A percentile compares a stretch with the other conserved stretches of the same genome.
These are phyloP conservation scores for Eudasyphora cyanicolor DNA, from an alignment of 2,888 invertebrate species.

Conservation along the genomic window DNA sequence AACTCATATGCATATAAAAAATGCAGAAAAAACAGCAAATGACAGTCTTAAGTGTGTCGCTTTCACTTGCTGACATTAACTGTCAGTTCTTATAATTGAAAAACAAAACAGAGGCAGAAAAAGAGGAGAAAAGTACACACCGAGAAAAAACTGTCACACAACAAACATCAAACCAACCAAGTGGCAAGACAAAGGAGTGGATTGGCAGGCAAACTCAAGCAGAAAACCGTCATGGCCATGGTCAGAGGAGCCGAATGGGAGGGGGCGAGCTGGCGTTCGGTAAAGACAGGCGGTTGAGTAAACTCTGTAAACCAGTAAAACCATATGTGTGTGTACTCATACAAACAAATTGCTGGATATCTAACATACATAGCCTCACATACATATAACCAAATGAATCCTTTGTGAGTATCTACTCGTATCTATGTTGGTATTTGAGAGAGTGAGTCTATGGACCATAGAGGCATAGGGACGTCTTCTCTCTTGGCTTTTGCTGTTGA, in stretches of 20 bases:
- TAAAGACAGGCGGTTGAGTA: constrained; percentile 19
- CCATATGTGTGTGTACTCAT: constrained; percentile 15
- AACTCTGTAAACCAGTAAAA: not conserved
- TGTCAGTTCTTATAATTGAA: constrained; percentile 63
- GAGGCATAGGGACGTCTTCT: not conserved
- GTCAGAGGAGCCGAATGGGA: not conserved
- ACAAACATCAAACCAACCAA: constrained; percentile 4
- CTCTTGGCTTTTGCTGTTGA: constrained; percentile 1
- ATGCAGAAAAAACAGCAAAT: constrained; percentile 27
- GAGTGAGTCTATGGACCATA: constrained; percentile 22
- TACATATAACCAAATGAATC: not conserved
- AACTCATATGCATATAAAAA: constrained; percentile 29
- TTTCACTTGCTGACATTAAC: constrained; percentile 64
- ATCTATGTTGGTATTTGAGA: constrained; percentile 12
- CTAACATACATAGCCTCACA: not conserved
- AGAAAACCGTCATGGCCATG: constrained; percentile 7
- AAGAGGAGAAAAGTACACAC: not conserved
- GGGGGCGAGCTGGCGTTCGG: no score
- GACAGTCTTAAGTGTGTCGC: constrained; percentile 63
- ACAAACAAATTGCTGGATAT: constrained; percentile 5
- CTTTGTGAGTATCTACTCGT: not conserved
- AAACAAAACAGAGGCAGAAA: constrained; percentile 40
- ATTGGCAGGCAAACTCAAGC: not conserved
- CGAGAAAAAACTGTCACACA: constrained; percentile 3
- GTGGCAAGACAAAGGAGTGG: not conserved